Base-by-base conservation (phyloP, 1,140 invertebrate genomes). In the Muscidifurax raptorellus region DNA sequence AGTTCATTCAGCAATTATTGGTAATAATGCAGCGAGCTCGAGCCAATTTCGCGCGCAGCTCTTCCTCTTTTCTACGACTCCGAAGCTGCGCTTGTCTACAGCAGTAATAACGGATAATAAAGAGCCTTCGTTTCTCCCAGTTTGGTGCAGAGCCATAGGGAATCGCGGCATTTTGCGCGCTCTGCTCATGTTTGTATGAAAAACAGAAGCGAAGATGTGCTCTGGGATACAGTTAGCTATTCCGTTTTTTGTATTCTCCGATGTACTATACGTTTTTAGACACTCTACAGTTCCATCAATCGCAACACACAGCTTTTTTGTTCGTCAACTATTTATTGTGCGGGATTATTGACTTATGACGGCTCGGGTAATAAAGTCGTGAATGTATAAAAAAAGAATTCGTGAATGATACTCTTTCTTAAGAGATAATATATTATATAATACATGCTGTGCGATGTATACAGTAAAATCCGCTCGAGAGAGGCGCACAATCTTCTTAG, bases 1-100 rank as follows among this genome's bases (percentile, higher is more conserved):
- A 52, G 47, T 44, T 52, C 82, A 22, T 44, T 52, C 22, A n/a
- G n/a, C 69, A 74, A 82, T 82, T 82, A 82, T 82, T 71, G 44
- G 59, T 82, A 82, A 82, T 82, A 74, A 75, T 82, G n/a, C 47
- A 22, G n/a, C 30, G 27, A n/a, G 79, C 40, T 52, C 47, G 6
- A 30, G 64, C 40, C 27, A 32, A 80, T 80, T 80, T 25, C 18
- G 52, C 79, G 78, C 66, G 12, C 47, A 0, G 18, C 12, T 18
- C 47, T 52, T 47, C 44, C 47, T 52, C 15, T 52, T 52, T 18
- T 52, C 47, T 52, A 52, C 47, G 47, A 13, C 47, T 52, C 47
- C 15, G 47, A 52, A 0, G 47, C 15, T 52, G 18, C 47, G 47
- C 47, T 2, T 15, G 15, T 52, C 47, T 52, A 4, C 18, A 52